Base-by-base conservation (phyloP, 1,140 invertebrate genomes). In the Leguminivora glycinivorella region DNA sequence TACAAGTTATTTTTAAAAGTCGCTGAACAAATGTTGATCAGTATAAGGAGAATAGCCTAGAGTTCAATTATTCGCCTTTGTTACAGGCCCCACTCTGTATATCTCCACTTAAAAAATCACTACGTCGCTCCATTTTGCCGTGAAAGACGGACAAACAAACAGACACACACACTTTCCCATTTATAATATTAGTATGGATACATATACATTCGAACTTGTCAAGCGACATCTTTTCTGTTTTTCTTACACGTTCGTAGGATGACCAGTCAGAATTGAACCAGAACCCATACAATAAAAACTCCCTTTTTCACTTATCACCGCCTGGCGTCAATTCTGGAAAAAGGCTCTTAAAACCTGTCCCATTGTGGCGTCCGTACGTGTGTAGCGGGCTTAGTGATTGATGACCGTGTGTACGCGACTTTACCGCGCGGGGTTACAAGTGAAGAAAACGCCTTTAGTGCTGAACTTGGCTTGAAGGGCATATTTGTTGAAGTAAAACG, bases 331-430 rank as follows among this genome's bases (percentile, higher is more conserved):
- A 77, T 82, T 74, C 75, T 47, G 73, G 72, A 75, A 77, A 83
- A 75, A 74, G 67, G 68, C 75, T 75, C 71, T 81, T 74, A 75
- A 80, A 74, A 67, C 70, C 67, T 56, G 70, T 63, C 40, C 66
- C 71, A 76, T 79, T 80, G 78, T 79, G 74, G 73, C 75, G 60
- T 72, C 25, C 52, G 52, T 40, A 31, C 26, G 74, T 63, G 75
- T 69, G 70, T 73, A 67, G 69, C 72, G 75, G 78, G 31, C 71
- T 24, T 56, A 47, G 70, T 85, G 83, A 85, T 83, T 81, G 80
- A 85, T 85, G 77, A 76, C 77, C 76, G 82, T 84, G 79, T 79
- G 75, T 75, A 70, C 76, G 56, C 72, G 63, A 70, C 72, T 72
- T 75, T 71, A 71, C 47, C 58, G 7, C 7, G 67, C 73, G 58